phyloP scores from a whole-genome alignment of 2,113 vertebrate species.

The Mastomys coucha region DNA sequence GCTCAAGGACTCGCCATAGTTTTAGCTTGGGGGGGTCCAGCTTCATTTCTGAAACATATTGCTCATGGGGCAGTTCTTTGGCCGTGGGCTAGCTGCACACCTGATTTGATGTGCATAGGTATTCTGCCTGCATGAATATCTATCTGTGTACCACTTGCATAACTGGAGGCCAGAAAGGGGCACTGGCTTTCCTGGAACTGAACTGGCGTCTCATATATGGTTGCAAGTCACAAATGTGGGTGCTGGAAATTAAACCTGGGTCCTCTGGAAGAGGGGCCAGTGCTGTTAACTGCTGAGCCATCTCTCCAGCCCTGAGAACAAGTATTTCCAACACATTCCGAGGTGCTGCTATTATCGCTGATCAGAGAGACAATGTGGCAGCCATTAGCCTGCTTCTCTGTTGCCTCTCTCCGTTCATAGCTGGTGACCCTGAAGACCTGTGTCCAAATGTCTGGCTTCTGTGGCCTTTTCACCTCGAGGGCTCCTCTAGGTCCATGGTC shows the following conservation, averaged over 20 bases:
- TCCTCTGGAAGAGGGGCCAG: neutral
- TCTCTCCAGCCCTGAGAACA: neutral
- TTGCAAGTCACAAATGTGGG: neutral
- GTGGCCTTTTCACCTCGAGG: neutral
- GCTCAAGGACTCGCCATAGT: neutral
- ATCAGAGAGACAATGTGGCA: neutral
- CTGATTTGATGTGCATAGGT: too few relatives aligned
- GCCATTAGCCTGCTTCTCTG: neutral
- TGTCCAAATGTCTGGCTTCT: neutral
- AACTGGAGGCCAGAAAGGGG: neutral
- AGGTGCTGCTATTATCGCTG: neutral
- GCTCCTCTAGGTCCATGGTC: neutral
- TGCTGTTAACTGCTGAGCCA: neutral
- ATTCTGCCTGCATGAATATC: neutral
- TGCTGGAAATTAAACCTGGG: neutral
- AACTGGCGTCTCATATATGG: neutral
- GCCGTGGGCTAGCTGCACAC: rapidly evolving
- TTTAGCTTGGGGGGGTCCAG: neutral
- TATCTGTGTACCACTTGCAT: neutral
- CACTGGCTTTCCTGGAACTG: neutral
- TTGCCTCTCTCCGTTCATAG: neutral
- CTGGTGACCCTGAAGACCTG: neutral
- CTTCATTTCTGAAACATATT: neutral
- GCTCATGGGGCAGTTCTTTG: neutral
- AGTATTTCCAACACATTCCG: neutral